Conservation (phyloP, 2,888 invertebrate species). For the Kuschelorhynchus macadamiae region DNA sequence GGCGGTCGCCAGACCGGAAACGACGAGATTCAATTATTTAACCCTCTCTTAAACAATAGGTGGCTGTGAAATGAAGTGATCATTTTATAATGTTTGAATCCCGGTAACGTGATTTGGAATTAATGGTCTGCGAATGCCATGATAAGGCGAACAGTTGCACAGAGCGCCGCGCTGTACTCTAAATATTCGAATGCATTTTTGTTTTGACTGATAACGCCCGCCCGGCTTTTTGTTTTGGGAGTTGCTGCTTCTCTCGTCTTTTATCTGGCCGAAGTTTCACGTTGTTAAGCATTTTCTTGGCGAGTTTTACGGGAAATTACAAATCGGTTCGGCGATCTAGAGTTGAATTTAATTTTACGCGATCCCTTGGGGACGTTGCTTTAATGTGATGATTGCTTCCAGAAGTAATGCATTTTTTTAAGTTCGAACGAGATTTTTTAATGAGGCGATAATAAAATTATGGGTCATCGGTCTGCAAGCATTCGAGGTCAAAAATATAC, state of each 20-base stretch:
- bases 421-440: too few relatives aligned
- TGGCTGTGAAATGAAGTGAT: constrained; percentile 70
- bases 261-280: constrained; percentile 40
- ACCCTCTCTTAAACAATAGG: constrained; percentile 71
- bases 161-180: constrained; percentile 51
- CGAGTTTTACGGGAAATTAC: constrained; percentile 24
- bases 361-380: background rate
- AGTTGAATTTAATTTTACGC: constrained; percentile 4
- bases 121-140: constrained; percentile 69
- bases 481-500: too few relatives aligned
- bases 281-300: constrained; percentile 40
- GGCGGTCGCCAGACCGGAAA: constrained; percentile 60
- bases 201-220: constrained; percentile 56
- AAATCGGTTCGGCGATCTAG: background rate
- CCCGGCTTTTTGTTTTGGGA: constrained; percentile 19
- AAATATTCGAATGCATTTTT: constrained; percentile 67
- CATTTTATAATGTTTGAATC: constrained; percentile 70
- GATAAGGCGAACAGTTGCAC: constrained; percentile 65
- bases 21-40: constrained; percentile 70
- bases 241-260: too few relatives aligned
- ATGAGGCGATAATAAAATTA: too few relatives aligned
- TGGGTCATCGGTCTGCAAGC: too few relatives aligned
- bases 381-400: background rate
- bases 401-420: background rate
- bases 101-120: constrained; percentile 69